Conservation (phyloP, 2,888 invertebrate genomes). For the Myopa testacea region DNA sequence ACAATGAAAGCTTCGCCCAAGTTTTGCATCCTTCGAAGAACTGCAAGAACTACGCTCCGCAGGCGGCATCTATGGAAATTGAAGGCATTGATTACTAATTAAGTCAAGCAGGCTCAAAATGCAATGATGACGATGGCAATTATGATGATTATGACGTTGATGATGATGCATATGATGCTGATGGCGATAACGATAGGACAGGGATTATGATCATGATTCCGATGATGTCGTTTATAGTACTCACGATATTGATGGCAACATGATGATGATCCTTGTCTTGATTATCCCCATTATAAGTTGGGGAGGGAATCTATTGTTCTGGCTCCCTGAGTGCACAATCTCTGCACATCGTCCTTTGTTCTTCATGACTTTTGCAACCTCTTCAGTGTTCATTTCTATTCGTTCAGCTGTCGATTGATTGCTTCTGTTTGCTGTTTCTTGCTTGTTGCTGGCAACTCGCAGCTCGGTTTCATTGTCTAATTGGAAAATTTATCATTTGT, state of each 20-base stretch:
- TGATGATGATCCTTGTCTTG: background rate
- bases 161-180: background rate
- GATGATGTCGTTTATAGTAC: background rate
- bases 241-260: background rate
- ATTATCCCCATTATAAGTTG: background rate
- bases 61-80: background rate
- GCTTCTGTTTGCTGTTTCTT: background rate
- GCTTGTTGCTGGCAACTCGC: background rate
- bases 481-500: slow-evolving; percentile 28
- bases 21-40: background rate
- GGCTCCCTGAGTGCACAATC: background rate
- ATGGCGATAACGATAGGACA: background rate
- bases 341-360: background rate
- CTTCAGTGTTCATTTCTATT: background rate
- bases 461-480: slow-evolving; percentile 9
- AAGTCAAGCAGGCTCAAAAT: slow-evolving; percentile 3
- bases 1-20: background rate
- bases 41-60: background rate
- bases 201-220: background rate
- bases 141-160: background rate
- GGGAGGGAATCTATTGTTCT: background rate
- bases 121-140: background rate
- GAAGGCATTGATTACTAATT: slow-evolving; percentile 16
- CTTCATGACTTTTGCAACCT: slow-evolving; percentile 11
- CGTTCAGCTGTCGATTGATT: slow-evolving; percentile 9